Percentiles rank a stretch among this genome's conserved stretches.
Evolutionary conservation across 2,888 invertebrate species (phyloP).

Genomic region (Ophonus ardosiacus): DNA sequence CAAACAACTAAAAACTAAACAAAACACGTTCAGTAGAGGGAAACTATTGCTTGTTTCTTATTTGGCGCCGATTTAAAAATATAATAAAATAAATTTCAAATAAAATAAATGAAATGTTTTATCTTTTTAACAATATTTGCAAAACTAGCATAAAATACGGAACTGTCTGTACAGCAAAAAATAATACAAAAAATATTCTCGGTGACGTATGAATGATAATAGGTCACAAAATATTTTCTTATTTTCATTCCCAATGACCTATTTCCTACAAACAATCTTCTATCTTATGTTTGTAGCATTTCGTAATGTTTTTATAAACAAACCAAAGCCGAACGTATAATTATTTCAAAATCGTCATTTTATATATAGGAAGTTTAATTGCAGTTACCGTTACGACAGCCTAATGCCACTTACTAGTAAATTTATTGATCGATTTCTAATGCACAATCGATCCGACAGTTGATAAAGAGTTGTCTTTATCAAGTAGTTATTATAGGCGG

Average conservation of each 20-base stretch:
- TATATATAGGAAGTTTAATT: conserved; percentile 37
- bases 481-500: not conserved
- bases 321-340: conserved; percentile 42
- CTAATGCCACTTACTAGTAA: not conserved
- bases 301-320: conserved; percentile 52
- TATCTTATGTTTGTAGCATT: conserved; percentile 19
- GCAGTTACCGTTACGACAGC: conserved; percentile 16
- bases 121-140: not conserved
- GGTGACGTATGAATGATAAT: not conserved
- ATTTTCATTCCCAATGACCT: not conserved
- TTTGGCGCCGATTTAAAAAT: too few species aligned
- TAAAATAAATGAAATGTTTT: not conserved
- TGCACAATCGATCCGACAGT: conserved; percentile 14
- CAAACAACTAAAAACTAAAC: too few species aligned
- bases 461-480: conserved; percentile 8
- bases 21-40: too few species aligned
- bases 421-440: conserved; percentile 17
- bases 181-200: not conserved
- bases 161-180: not conserved
- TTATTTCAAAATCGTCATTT: conserved; percentile 56
- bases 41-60: too few species aligned
- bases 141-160: too few species aligned
- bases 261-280: not conserved
- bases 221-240: not conserved
- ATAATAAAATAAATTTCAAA: too few species aligned